Evolutionary conservation across 2,888 invertebrate species (phyloP), one percentile per base, ranked within the genome.

Genomic region (Portevinia maculata): DNA sequence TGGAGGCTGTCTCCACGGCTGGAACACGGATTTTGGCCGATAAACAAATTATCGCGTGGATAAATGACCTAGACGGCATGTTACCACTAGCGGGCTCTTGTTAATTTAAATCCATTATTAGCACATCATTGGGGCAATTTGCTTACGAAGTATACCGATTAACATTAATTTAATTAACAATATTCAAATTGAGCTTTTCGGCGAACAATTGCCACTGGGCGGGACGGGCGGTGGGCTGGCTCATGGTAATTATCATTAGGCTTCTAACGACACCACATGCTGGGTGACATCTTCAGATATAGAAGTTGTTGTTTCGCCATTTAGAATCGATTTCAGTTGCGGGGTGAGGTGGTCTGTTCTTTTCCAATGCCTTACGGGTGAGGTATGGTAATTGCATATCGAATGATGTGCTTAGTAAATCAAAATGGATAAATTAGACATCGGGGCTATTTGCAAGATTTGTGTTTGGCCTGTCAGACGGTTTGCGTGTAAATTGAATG

Each of bases 241-340:
- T 28, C 64, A 76, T 71, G 69, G 67, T 17, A 48, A 73, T 71
- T 60, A 76, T 67, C 55, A 71, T 78, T 73, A 67, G 50, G 78
- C 71, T 62, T 21, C 60, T 76, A 65, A 67, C 65, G 53, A 62
- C 30, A 55, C 65, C 71, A 39, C 78, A 48, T 78, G 83, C 71
- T 67, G 78, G 60, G 65, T 83, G 78, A 83, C 78, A 83, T 83
- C 83, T 73, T 67, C 62, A 83, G 71, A 78, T 67, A 83, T 78
- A 78, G 53, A 21, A 44, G 13, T 34, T 32, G 79, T 65, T 46
- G 60, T 78, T 70, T 30, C 57, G 50, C 50, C 69, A 59, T 70
- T 69, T 44, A 50, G 30, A 76, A 69, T 57, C 17, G 57, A 44
- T 44, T 32, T 67, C 15, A 21, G 15, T 17, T 6, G 21, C 11